phyloP scores from a whole-genome alignment of 2,797 vertebrate species.

The Paramormyrops hopkinsi region DNA sequence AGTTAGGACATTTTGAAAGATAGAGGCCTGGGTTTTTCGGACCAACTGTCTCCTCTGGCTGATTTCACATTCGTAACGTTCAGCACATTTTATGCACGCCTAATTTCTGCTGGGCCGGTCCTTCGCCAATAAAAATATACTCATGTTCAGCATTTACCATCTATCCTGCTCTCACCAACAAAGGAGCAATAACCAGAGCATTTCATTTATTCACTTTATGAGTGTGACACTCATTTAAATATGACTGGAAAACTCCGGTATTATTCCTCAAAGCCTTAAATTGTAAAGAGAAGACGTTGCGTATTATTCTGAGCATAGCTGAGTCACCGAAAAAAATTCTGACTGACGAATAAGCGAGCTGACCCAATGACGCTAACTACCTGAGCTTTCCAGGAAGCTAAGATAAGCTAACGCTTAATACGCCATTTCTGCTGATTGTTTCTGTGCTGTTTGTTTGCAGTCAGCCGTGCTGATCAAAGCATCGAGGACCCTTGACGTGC shows the following conservation, averaged over 20 bases:
- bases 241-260: conserved; percentile 37
- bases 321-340: neutral
- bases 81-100: conserved; percentile 67
- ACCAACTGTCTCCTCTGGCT: conserved; percentile 69
- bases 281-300: neutral
- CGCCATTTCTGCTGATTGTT: neutral
- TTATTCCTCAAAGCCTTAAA: conserved; percentile 35
- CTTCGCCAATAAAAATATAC: conserved; percentile 66
- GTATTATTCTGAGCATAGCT: conserved; percentile 21
- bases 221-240: conserved; percentile 46
- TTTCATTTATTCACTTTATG: conserved; percentile 31
- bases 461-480: neutral
- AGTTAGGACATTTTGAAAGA: conserved; percentile 61
- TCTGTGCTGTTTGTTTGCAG: neutral
- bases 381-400: neutral
- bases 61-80: conserved; percentile 53
- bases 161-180: conserved; percentile 52
- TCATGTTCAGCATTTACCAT: conserved; percentile 53
- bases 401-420: neutral
- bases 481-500: neutral
- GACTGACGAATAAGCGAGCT: neutral
- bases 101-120: conserved; percentile 65
- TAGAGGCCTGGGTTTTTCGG: conserved; percentile 44
- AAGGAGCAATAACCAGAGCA: conserved; percentile 38
- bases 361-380: neutral